Base-by-base conservation (phyloP, 1,140 invertebrate species). In the Homarus americanus region DNA sequence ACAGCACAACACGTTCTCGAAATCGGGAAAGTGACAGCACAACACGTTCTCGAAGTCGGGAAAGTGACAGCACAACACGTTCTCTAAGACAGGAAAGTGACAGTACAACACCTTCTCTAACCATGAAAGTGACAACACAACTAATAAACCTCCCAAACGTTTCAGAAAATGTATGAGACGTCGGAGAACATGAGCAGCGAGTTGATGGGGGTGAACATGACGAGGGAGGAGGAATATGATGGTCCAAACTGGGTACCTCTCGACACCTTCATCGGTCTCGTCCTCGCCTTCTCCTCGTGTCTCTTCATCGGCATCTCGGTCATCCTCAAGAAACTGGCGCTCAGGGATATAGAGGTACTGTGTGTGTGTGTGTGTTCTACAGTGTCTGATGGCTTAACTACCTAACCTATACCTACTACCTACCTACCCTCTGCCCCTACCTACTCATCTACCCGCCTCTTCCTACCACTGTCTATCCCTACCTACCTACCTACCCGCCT, bases 231-330 rank as follows among this genome's bases (percentile, higher is more conserved):
- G 0, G 20, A 1, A 15, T 1, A 28, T n/a, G 66, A 20, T 36
- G 87, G 53, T 24, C 69, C 79, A 0, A 34, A 83, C 72, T 63
- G 20, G 88, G 88, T 90, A 0, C 91, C 91, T 2, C 41, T 92
- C 20, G 79, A 89, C 75, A 87, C 91, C 10, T 86, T 92, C 58
- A 90, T 92, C 24, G 91, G 91, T n/a, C 87, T 92, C 1, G 20
- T 90, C 40, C 83, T 92, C 3, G 91, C 91, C 41, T 85, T 92
- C 82, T 85, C 85, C 1, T 89, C 91, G 34, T 90, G 88, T 32
- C 87, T 90, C 82, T 90, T 92, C 87, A 92, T 90, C 38, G 91
- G 91, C 7, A 36, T 92, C 34, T 92, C 91, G 2, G 80, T 92
- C 82, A 92, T 92, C 40, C 75, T 83, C 80, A 92, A 92, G 83